Base-by-base conservation (phyloP, 1,140 invertebrate species). In the Ips typographus region DNA sequence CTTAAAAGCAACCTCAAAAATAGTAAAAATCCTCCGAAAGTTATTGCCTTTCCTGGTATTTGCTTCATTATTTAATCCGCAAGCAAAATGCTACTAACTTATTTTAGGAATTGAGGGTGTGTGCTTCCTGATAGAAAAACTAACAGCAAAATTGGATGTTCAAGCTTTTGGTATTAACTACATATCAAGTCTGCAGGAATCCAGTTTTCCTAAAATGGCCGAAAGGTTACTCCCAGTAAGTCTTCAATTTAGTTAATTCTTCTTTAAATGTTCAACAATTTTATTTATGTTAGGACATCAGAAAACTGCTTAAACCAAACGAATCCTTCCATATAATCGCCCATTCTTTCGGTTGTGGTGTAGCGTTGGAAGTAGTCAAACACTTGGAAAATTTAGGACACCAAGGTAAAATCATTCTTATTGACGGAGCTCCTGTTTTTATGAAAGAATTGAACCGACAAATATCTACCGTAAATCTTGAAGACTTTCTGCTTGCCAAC, bases 21-120 rank as follows among this genome's bases (percentile, higher is more conserved):
- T 7, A 2, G 36, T 4, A 53, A 5, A 37, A 44, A 5, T 5
- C 7, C 38, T 40, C 64, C 64, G 2, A 42, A 8, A 43, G 37
- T 65, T 4, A 55, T 65, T n/a, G 52, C 40, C 41, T 49, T 65
- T 22, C 64, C 64, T 40, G 64, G 61, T 63, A 63, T 3, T 42
- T 39, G 36, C 40, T 40, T 5, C 39, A 1, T 7, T 38, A 3
- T 58, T 40, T 4, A 7, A 6, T 58, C 3, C 5, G 40, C 36
- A 39, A 40, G 1, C 37, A 6, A 40, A 6, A 39, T 58, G 36
- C 40, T 39, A n/a, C 52, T 53, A 4, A 1, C 22, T 4, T 4
- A 58, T 94, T 51, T 93, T 93, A 65, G 91, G 93, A 36, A 83
- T 95, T 59, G 93, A 95, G 84, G 93, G 92, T 37, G 85, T 86